phyloP scores from a whole-genome alignment of 2,888 invertebrate species.

The Xylota segnis region DNA sequence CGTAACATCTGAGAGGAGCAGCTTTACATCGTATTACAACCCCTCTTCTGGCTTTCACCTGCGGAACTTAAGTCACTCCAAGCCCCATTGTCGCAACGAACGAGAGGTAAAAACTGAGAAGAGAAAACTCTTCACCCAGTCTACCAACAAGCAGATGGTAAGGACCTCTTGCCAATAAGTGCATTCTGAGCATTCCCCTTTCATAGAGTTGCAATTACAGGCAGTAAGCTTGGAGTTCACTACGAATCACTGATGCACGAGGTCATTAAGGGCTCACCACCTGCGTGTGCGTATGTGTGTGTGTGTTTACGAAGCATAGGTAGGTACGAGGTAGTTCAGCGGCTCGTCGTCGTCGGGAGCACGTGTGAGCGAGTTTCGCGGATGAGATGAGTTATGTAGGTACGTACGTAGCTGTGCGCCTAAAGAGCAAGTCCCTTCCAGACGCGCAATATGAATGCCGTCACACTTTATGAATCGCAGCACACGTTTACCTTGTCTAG shows the following conservation, averaged over 20 bases:
- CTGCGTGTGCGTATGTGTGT: constrained; percentile 54
- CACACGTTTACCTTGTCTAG: constrained; percentile 64
- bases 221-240: constrained; percentile 52
- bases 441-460: constrained; percentile 60
- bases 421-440: constrained; percentile 16
- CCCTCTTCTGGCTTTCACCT: constrained; percentile 9
- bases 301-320: constrained; percentile 26
- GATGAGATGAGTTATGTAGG: constrained; percentile 37
- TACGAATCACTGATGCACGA: constrained; percentile 72
- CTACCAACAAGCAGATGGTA: constrained; percentile 47
- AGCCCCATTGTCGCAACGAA: constrained; percentile 30
- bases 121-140: constrained; percentile 45
- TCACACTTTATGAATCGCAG: constrained; percentile 70
- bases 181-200: constrained; percentile 25
- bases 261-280: constrained; percentile 73
- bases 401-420: no score
- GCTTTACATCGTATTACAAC: constrained; percentile 29
- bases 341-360: constrained; percentile 21
- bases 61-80: constrained; percentile 37
- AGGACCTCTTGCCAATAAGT: constrained; percentile 60
- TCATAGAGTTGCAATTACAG: constrained; percentile 54
- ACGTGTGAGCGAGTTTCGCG: constrained; percentile 46
- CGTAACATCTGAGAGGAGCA: constrained; percentile 2
- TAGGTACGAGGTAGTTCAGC: not conserved
- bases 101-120: constrained; percentile 21